These are phyloP conservation scores for Bhutanitis thaidina DNA, from an alignment of 2,888 invertebrate species.

Conservation along the genomic window DNA sequence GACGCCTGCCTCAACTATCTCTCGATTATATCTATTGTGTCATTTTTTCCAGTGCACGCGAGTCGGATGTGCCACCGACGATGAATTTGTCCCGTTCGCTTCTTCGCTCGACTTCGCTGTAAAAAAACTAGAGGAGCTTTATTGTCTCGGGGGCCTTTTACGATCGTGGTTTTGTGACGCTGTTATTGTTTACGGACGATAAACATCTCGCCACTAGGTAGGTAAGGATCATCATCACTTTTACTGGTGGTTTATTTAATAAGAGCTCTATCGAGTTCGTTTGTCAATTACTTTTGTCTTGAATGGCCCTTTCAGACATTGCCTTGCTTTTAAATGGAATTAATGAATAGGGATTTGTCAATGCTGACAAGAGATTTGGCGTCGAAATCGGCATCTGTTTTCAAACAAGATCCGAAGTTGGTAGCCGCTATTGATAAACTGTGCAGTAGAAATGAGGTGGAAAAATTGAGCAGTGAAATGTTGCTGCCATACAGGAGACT, in stretches of 20 bases:
- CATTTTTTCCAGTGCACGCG: conserved; percentile 65
- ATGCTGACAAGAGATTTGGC: conserved; percentile 45
- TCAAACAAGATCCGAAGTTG: conserved; percentile 60
- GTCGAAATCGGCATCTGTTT: conserved; percentile 37
- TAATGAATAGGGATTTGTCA: conserved; percentile 57
- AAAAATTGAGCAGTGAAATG: conserved; percentile 22
- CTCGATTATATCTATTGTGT: conserved; percentile 78
- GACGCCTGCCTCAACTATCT: conserved; percentile 76
- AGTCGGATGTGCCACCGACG: conserved; percentile 78
- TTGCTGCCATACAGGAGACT: conserved; percentile 59
- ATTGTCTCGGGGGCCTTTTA: conserved; percentile 77
- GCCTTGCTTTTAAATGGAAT: conserved; percentile 42
- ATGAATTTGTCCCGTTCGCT: conserved; percentile 71
- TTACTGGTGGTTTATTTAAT: conserved; percentile 65
- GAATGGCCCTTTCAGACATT: conserved; percentile 42
- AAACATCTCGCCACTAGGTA: conserved; percentile 77
- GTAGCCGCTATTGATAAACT: conserved; percentile 61
- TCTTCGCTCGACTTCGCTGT: conserved; percentile 69
- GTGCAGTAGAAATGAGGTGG: conserved; percentile 32
- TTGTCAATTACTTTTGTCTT: conserved; percentile 62
- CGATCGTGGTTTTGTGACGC: conserved; percentile 74
- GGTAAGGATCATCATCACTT: conserved; percentile 76
- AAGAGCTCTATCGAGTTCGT: conserved; percentile 55
- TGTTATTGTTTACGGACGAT: conserved; percentile 79
- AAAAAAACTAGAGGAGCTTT: conserved; percentile 71